A percentile compares a stretch with the other conserved stretches of the same genome.
phyloP scores from a whole-genome alignment of 2,113 vertebrate genomes.

The Cyphomyrus discorhynchus region DNA sequence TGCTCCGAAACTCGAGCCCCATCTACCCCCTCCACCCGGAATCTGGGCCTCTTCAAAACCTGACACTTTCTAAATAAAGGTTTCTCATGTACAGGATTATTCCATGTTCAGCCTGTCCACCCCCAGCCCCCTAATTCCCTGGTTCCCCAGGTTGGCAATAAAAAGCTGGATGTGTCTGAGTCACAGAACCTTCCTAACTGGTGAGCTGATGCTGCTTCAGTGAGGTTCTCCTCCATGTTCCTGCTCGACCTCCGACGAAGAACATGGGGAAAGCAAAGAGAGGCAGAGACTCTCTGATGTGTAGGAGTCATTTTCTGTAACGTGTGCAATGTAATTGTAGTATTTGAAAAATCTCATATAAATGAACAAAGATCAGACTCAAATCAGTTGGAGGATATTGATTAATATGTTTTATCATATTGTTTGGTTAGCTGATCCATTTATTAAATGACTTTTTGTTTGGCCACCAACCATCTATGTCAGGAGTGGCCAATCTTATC shows the following conservation, averaged over 20 bases:
- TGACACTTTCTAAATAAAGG: constrained; percentile 25
- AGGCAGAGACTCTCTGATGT: not conserved
- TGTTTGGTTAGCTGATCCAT: not conserved
- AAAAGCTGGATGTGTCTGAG: not conserved
- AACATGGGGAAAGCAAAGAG: not conserved
- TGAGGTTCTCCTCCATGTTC: not conserved
- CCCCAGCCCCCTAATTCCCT: not conserved
- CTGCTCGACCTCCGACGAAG: not conserved
- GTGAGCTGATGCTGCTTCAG: not conserved
- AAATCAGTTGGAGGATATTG: not conserved
- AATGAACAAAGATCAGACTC: not conserved
- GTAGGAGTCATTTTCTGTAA: not conserved
- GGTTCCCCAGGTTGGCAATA: not conserved
- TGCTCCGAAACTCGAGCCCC: constrained; percentile 3
- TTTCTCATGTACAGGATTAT: constrained; percentile 7
- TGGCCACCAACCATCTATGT: not conserved
- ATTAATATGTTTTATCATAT: not conserved
- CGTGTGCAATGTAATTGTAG: not conserved
- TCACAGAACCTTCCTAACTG: not conserved
- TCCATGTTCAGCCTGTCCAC: not conserved
- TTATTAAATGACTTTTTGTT: not conserved
- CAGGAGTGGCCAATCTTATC: no score
- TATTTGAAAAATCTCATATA: not conserved
- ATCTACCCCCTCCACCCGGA: not conserved
- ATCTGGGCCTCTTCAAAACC: constrained; percentile 12